phyloP scores from a whole-genome alignment of 2,888 invertebrate genomes.

The Acronicta alni region DNA sequence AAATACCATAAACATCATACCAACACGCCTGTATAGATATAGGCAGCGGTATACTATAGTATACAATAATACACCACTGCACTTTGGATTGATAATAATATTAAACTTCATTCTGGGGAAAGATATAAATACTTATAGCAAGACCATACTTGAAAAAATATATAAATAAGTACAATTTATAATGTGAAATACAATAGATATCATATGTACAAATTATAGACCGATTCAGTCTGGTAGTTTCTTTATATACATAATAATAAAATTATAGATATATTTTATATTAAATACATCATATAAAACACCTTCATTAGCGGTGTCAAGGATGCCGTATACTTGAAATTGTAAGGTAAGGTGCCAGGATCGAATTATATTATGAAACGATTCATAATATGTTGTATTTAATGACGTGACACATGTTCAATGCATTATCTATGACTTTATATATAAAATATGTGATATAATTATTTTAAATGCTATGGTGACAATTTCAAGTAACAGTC shows the following conservation, averaged over 20 bases:
- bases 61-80: too few relatives aligned
- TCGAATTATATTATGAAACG: too few relatives aligned
- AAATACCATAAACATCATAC: too few relatives aligned
- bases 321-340: slow-evolving; percentile 58
- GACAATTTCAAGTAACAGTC: slow-evolving; percentile 50
- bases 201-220: slow-evolving; percentile 58
- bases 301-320: slow-evolving; percentile 40
- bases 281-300: slow-evolving; percentile 52
- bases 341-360: slow-evolving; percentile 5
- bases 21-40: too few relatives aligned
- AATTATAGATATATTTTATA: too few relatives aligned
- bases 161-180: slow-evolving; percentile 41
- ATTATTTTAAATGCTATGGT: background rate
- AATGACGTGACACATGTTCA: too few relatives aligned
- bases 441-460: too few relatives aligned
- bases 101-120: background rate
- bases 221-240: slow-evolving; percentile 64
- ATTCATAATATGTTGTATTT: too few relatives aligned
- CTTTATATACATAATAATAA: slow-evolving; percentile 50
- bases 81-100: too few relatives aligned
- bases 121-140: slow-evolving; percentile 11
- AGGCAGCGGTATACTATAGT: too few relatives aligned
- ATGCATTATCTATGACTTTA: too few relatives aligned
- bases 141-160: slow-evolving; percentile 40
- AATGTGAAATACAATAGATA: slow-evolving; percentile 37